Evolutionary conservation across 2,113 vertebrate species (phyloP).

Genomic region (Polypterus bichir): DNA sequence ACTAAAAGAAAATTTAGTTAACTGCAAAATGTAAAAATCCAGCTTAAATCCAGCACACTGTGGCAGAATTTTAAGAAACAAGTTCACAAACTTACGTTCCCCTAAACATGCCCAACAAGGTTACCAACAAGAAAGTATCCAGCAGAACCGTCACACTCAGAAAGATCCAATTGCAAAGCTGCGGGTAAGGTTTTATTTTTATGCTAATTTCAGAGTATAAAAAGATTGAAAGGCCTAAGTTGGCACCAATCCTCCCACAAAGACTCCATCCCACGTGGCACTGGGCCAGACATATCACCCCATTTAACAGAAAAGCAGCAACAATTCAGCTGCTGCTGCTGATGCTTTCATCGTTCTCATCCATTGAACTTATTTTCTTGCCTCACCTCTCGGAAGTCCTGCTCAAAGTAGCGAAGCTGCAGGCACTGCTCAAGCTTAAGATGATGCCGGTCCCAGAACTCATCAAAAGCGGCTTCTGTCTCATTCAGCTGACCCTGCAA

Average conservation of each 20-base stretch:
- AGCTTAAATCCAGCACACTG: no score
- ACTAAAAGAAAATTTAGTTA: no score
- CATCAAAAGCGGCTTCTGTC: conserved; percentile 83
- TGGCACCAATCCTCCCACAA: background rate
- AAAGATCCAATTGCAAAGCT: no score
- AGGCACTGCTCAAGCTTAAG: conserved; percentile 88
- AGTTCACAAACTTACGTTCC: no score
- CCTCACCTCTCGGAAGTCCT: conserved; percentile 82
- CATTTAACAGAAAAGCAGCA: background rate
- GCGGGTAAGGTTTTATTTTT: no score
- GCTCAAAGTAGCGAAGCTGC: conserved; percentile 79
- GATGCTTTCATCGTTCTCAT: background rate
- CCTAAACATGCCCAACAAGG: no score
- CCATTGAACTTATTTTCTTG: background rate
- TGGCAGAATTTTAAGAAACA: no score
- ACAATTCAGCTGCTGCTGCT: background rate
- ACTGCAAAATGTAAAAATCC: no score
- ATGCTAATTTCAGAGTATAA: no score
- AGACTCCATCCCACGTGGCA: background rate
- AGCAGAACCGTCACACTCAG: no score
- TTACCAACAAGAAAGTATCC: no score
- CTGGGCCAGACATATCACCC: background rate
- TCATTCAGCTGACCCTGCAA: conserved; percentile 81
- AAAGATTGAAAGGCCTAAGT: background rate
- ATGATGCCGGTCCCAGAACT: conserved; percentile 88